Evolutionary conservation across 2,113 vertebrate species (phyloP).

Genomic region (Callipepla californica): DNA sequence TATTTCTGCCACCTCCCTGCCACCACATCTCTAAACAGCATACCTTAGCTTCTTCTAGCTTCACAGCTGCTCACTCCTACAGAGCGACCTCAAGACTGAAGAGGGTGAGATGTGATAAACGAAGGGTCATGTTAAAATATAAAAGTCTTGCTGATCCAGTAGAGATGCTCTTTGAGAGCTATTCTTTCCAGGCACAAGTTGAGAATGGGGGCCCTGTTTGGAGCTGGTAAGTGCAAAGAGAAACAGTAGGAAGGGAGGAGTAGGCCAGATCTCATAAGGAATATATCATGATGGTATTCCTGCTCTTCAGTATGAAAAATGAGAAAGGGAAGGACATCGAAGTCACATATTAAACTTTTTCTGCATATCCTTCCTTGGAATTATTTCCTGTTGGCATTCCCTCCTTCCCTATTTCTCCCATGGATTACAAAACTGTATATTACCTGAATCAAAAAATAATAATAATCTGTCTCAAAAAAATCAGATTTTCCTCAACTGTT

Average conservation of each 20-base stretch:
- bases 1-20: neutral
- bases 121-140: neutral
- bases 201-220: neutral
- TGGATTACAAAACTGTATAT: neutral
- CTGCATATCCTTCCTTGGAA: neutral
- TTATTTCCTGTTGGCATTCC: neutral
- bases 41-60: neutral
- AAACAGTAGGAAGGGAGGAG: neutral
- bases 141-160: neutral
- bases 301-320: neutral
- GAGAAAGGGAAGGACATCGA: neutral
- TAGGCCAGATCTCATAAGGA: neutral
- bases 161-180: neutral
- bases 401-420: neutral
- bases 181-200: neutral
- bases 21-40: rapidly evolving
- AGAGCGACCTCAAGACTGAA: neutral
- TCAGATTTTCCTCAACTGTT: neutral
- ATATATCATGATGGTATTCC: neutral
- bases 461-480: neutral
- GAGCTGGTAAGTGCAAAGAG: neutral
- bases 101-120: neutral
- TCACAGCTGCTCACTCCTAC: neutral
- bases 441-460: neutral
- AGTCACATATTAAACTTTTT: neutral